Percentiles rank a stretch among this genome's conserved stretches.
Conservation (phyloP, 2,797 vertebrate species). For the Eutrigla gurnardus region DNA sequence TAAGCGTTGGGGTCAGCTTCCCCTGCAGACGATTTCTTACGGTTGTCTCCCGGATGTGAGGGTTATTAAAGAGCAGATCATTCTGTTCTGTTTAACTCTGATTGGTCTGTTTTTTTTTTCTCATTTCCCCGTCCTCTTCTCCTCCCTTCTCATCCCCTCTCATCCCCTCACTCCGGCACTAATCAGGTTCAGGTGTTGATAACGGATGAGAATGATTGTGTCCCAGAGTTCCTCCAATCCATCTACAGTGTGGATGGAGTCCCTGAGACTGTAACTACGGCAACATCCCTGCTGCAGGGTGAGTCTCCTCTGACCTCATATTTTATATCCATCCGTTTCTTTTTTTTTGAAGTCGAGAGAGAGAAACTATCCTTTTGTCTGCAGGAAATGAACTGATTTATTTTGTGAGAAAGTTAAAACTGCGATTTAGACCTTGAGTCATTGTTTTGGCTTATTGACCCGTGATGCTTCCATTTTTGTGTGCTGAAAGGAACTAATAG, state of each 20-base stretch:
- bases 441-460: conserved; percentile 6
- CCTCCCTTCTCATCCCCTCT: background rate
- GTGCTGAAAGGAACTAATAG: conserved; percentile 17
- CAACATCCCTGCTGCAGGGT: conserved; percentile 92
- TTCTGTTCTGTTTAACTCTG: conserved; percentile 44
- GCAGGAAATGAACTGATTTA: conserved; percentile 30
- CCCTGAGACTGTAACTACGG: conserved; percentile 90
- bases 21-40: conserved; percentile 39
- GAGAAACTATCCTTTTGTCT: conserved; percentile 32
- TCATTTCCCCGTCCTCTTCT: background rate
- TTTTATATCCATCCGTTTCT: conserved; percentile 66
- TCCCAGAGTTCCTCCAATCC: conserved; percentile 90
- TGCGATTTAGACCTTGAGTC: conserved; percentile 8
- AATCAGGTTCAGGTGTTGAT: conserved; percentile 89
- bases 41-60: conserved; percentile 56
- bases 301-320: conserved; percentile 64
- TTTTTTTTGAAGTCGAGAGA: conserved; percentile 39
- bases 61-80: conserved; percentile 54
- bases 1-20: conserved; percentile 60
- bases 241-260: conserved; percentile 90
- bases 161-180: conserved; percentile 31
- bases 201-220: conserved; percentile 90
- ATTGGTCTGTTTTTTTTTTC: conserved; percentile 22
- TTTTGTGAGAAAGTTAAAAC: conserved; percentile 12
- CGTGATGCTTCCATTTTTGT: conserved; percentile 20